These are phyloP conservation scores for Acanthurus tractus DNA, from an alignment of 2,797 vertebrate species.

Conservation along the genomic window DNA sequence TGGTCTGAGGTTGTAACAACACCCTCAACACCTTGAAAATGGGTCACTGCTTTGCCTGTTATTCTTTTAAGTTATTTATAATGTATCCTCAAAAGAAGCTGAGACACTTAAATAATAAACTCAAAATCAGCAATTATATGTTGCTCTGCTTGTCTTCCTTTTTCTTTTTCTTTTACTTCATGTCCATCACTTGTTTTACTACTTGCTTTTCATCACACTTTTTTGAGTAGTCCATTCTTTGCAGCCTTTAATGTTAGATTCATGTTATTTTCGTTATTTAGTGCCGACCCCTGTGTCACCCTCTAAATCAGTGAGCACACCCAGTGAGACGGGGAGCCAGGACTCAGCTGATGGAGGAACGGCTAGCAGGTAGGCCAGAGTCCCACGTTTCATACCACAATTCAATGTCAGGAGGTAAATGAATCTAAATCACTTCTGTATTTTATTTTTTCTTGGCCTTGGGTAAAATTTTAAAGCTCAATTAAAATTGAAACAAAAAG, in stretches of 20 bases:
- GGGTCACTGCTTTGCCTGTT: conserved; percentile 34
- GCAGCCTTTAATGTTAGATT: conserved; percentile 92
- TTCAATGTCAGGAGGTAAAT: neutral
- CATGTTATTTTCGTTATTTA: conserved; percentile 95
- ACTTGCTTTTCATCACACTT: conserved; percentile 51
- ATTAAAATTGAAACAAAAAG: neutral
- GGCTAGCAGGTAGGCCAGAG: conserved; percentile 90
- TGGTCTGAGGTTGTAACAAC: conserved; percentile 64
- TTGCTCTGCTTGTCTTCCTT: conserved; percentile 79
- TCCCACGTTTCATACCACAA: neutral
- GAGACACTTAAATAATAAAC: conserved; percentile 52
- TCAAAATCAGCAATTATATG: conserved; percentile 80
- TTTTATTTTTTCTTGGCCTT: neutral
- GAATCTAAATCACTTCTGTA: neutral
- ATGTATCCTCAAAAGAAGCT: conserved; percentile 21
- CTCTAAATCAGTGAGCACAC: conserved; percentile 98
- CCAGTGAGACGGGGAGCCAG: conserved; percentile 98
- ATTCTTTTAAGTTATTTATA: conserved; percentile 49
- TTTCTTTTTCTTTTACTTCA: conserved; percentile 82
- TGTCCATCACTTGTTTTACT: conserved; percentile 59
- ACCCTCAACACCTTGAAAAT: conserved; percentile 45
- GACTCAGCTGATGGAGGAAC: conserved; percentile 94
- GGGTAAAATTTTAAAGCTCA: neutral
- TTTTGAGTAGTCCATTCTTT: conserved; percentile 89
- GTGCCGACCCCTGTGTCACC: conserved; percentile 98